phyloP scores from a whole-genome alignment of 2,888 invertebrate species.

The Philereme transversata region DNA sequence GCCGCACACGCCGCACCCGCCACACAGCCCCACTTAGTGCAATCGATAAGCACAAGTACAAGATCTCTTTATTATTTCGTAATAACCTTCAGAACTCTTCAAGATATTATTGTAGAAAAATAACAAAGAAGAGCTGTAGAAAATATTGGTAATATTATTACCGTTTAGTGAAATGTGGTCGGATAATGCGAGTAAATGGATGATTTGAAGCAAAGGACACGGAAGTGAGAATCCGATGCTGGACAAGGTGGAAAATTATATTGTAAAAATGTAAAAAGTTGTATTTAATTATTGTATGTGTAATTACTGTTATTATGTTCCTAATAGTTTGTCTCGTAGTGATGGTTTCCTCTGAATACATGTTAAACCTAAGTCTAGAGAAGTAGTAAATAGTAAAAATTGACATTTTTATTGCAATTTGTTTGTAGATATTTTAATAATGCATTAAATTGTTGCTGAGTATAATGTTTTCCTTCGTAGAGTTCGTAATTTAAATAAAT shows the following conservation, averaged over 20 bases:
- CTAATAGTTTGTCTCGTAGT: constrained; percentile 76
- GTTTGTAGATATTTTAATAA: constrained; percentile 30
- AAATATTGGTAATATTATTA: constrained; percentile 8
- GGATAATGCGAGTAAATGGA: not conserved
- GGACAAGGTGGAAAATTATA: constrained; percentile 13
- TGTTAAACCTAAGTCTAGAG: constrained; percentile 44
- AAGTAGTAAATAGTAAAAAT: constrained; percentile 32
- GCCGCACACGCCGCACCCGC: constrained; percentile 68
- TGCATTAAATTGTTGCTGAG: constrained; percentile 21
- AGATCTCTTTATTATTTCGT: constrained; percentile 51
- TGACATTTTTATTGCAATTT: constrained; percentile 35
- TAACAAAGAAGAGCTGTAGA: constrained; percentile 12
- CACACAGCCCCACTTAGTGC: constrained; percentile 78
- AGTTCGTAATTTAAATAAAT: constrained; percentile 5
- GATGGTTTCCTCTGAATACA: constrained; percentile 62
- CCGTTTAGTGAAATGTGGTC: constrained; percentile 7
- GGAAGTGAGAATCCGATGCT: constrained; percentile 21
- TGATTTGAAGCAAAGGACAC: constrained; percentile 27
- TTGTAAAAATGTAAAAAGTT: constrained; percentile 70
- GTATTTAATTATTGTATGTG: constrained; percentile 70
- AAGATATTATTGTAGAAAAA: constrained; percentile 6
- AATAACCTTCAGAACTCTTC: constrained; percentile 42
- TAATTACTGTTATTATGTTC: constrained; percentile 81
- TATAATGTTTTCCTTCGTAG: constrained; percentile 33
- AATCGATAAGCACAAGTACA: constrained; percentile 14